Conservation (phyloP, 2,888 invertebrate genomes). For the Augiades crinisus region DNA sequence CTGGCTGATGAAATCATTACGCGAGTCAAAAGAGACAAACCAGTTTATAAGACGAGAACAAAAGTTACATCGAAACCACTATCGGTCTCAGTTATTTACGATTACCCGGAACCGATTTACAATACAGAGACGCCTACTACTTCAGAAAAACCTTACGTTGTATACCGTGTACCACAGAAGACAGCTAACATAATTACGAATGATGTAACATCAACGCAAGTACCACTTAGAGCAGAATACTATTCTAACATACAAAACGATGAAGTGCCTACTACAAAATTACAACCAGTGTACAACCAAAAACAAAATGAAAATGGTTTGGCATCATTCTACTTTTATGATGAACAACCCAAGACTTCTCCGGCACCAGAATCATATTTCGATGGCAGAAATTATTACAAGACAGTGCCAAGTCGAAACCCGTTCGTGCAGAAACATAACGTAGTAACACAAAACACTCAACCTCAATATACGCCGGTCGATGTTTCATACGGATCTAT, state of each 20-base stretch:
- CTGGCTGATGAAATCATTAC: conserved; percentile 60
- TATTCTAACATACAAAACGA: conserved; percentile 74
- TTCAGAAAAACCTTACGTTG: conserved; percentile 72
- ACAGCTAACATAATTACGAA: conserved; percentile 50
- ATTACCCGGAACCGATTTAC: conserved; percentile 69
- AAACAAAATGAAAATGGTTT: conserved; percentile 70
- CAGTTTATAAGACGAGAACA: conserved; percentile 69
- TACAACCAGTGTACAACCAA: conserved; percentile 72
- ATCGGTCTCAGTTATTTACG: conserved; percentile 73
- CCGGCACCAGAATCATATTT: conserved; percentile 78
- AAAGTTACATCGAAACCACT: conserved; percentile 74
- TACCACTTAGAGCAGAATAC: conserved; percentile 83
- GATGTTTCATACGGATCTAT: conserved; percentile 72
- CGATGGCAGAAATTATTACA: conserved; percentile 72
- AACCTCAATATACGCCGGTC: conserved; percentile 59
- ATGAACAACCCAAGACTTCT: conserved; percentile 81
- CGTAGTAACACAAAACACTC: conserved; percentile 42
- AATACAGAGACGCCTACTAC: conserved; percentile 66
- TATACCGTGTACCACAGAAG: conserved; percentile 76
- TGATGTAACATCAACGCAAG: conserved; percentile 81
- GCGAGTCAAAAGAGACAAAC: conserved; percentile 69
- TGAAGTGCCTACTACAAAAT: conserved; percentile 76
- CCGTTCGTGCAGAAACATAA: conserved; percentile 50
- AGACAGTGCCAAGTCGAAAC: conserved; percentile 55
- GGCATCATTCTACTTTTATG: conserved; percentile 86